These are phyloP conservation scores for Cryptus armator DNA, from an alignment of 2,888 invertebrate species.

Conservation along the genomic window DNA sequence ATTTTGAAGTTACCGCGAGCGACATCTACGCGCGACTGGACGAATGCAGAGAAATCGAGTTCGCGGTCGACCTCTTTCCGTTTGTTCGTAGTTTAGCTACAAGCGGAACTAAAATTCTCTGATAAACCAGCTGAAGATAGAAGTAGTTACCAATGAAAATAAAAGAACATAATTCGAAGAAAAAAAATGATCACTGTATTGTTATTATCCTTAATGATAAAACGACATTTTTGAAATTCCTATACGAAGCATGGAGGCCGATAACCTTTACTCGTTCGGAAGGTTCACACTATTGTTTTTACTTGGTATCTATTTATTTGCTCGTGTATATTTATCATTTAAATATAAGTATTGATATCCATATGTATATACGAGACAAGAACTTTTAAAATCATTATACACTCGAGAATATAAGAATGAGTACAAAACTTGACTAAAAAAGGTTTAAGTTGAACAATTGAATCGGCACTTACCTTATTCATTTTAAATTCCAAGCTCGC, in stretches of 20 bases:
- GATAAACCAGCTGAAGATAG: background rate
- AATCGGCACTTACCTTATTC: background rate
- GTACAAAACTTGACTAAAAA: background rate
- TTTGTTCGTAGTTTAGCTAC: background rate
- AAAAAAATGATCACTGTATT: background rate
- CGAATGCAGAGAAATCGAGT: background rate
- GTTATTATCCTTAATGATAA: background rate
- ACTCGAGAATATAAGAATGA: background rate
- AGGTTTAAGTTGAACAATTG: background rate
- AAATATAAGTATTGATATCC: too few species aligned
- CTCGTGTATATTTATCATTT: too few species aligned
- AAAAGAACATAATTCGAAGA: background rate
- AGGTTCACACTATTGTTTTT: too few species aligned
- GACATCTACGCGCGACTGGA: background rate
- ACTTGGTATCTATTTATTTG: too few species aligned
- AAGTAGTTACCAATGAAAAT: background rate
- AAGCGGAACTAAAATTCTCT: background rate
- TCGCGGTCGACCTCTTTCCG: conserved; percentile 1
- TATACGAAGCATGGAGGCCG: too few species aligned
- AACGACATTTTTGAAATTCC: too few species aligned
- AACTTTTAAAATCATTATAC: background rate
- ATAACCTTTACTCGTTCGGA: too few species aligned
- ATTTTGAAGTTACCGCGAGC: background rate
- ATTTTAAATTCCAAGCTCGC: background rate
- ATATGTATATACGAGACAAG: background rate